These are phyloP conservation scores for Coilia nasus DNA, from an alignment of 2,797 vertebrate species.

Conservation along the genomic window DNA sequence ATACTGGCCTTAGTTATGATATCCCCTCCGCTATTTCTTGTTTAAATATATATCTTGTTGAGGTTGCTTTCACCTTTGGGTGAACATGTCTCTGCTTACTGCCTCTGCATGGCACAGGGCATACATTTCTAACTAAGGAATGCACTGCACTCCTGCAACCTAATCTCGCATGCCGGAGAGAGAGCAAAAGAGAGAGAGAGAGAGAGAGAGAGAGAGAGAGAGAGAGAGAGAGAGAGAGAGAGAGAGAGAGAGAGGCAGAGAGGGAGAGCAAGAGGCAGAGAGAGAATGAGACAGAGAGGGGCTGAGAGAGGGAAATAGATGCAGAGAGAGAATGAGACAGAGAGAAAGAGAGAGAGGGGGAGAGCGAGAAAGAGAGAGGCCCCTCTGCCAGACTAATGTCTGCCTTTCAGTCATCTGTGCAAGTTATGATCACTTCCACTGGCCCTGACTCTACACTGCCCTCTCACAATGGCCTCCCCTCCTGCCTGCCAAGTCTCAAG, in stretches of 20 bases:
- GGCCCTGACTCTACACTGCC: not conserved
- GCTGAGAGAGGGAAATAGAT: no score
- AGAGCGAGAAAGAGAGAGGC: not conserved
- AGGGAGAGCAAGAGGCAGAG: not conserved
- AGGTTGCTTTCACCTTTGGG: slow-evolving; percentile 33
- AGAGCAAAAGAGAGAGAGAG: not conserved
- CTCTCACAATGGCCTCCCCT: not conserved
- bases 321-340: no score
- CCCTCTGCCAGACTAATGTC: not conserved
- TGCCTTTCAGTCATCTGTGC: not conserved
- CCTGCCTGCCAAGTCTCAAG: not conserved
- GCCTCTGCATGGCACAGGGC: not conserved
- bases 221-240: not conserved
- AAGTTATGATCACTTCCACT: slow-evolving; percentile 15
- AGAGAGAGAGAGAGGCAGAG: not conserved
- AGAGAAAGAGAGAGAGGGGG: no score
- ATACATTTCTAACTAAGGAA: not conserved
- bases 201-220: not conserved
- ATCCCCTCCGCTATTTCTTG: no score
- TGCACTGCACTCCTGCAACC: not conserved
- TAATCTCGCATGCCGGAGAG: not conserved
- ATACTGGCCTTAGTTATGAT: not conserved
- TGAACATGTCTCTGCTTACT: not conserved
- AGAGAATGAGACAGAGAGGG: no score
- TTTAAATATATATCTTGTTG: not conserved